These are phyloP conservation scores for Pomacea maculata DNA, from an alignment of 1,140 invertebrate genomes.

Conservation along the genomic window DNA sequence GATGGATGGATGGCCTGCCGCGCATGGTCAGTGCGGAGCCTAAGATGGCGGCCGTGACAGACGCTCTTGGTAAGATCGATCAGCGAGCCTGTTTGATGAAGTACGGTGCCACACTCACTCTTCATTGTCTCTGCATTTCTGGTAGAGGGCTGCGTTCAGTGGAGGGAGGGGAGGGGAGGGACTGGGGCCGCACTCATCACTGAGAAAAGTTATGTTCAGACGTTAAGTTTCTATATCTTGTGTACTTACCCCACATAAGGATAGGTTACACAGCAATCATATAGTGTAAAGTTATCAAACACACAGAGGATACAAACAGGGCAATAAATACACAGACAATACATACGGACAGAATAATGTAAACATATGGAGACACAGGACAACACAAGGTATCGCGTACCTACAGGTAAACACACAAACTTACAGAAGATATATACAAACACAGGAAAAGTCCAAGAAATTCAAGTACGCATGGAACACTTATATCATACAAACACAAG, in stretches of 20 bases:
- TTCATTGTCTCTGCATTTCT: background rate
- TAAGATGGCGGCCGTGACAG: no score
- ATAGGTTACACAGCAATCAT: background rate
- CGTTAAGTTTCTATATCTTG: no score
- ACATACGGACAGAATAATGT: background rate
- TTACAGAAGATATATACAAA: background rate
- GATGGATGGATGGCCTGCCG: no score
- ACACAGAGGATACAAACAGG: background rate
- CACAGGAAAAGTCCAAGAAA: background rate
- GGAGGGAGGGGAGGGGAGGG: background rate
- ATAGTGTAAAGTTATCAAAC: no score
- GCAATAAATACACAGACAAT: background rate
- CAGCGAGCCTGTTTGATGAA: no score
- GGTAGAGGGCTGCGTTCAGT: background rate
- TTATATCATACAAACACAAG: background rate
- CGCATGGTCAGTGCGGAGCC: no score
- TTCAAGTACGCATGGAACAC: background rate
- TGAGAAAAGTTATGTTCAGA: background rate
- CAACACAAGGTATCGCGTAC: background rate
- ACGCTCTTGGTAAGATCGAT: no score
- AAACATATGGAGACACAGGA: no score
- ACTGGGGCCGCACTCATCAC: background rate
- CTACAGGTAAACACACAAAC: background rate
- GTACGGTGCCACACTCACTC: background rate
- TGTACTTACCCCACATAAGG: background rate